Evolutionary conservation across 2,888 invertebrate species (phyloP).

Genomic region (Caenorhabditis angaria): DNA sequence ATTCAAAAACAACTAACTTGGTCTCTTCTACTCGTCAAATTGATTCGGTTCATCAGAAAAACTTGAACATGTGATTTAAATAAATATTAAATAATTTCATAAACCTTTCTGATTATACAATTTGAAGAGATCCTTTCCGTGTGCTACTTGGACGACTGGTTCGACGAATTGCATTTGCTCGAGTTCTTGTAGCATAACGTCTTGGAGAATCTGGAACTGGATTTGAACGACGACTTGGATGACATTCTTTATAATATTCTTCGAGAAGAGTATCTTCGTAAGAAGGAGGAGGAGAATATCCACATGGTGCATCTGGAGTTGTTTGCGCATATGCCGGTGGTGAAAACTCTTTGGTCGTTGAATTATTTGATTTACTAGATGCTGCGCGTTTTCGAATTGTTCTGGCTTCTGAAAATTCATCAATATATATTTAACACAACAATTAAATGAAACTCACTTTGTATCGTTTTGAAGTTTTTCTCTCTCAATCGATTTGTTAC

Average conservation of each 20-base stretch:
- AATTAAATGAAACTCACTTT: conserved; percentile 52
- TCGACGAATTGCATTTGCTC: conserved; percentile 14
- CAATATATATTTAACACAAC: background rate
- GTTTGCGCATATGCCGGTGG: conserved; percentile 56
- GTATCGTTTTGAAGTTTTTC: conserved; percentile 70
- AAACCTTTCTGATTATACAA: conserved; percentile 21
- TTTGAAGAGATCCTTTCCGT: conserved; percentile 24
- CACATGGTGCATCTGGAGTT: conserved; percentile 53
- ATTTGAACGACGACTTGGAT: conserved; percentile 48
- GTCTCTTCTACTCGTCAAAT: conserved; percentile 64
- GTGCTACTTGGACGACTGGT: conserved; percentile 21
- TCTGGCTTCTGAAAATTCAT: conserved; percentile 59
- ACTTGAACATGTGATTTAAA: background rate
- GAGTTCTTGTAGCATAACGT: conserved; percentile 14
- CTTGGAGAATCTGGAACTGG: conserved; percentile 42
- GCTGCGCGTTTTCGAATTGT: conserved; percentile 62
- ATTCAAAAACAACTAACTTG: conserved; percentile 56
- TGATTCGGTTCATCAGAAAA: conserved; percentile 52
- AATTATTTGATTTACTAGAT: conserved; percentile 33
- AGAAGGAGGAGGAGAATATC: conserved; percentile 71
- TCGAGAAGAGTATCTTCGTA: conserved; percentile 71
- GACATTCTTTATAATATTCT: conserved; percentile 67
- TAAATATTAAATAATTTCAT: background rate
- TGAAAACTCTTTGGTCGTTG: conserved; percentile 42
- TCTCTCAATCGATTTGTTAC: conserved; percentile 69